phyloP scores from a whole-genome alignment of 2,113 vertebrate species.

The Periophthalmodon schlosseri region DNA sequence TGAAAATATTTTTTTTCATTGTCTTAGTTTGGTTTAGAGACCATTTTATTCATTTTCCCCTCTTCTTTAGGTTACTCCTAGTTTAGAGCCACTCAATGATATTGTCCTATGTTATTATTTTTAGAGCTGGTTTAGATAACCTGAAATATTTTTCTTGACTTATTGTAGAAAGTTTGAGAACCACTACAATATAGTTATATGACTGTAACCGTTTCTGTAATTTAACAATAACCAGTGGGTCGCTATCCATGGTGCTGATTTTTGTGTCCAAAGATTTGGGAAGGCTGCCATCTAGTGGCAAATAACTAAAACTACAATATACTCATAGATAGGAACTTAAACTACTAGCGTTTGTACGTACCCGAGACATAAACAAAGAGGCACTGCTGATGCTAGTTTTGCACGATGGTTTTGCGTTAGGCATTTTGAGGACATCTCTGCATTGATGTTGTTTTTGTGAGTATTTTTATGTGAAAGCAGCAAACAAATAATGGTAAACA shows the following conservation, averaged over 20 bases:
- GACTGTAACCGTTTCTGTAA: background rate
- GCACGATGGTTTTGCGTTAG: background rate
- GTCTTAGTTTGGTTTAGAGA: no score
- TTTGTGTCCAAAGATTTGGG: background rate
- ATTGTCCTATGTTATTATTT: no score
- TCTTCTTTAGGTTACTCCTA: no score
- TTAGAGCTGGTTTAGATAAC: no score
- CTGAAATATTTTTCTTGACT: no score
- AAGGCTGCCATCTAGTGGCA: conserved; percentile 59
- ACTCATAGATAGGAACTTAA: background rate
- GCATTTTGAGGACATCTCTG: background rate
- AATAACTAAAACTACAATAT: background rate
- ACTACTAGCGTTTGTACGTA: conserved; percentile 43
- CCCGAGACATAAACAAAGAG: conserved; percentile 28
- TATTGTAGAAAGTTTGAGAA: no score
- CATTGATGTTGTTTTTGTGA: conserved; percentile 11
- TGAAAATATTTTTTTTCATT: no score
- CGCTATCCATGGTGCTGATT: conserved; percentile 51
- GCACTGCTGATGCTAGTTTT: conserved; percentile 7
- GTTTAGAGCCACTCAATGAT: no score
- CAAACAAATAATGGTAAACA: background rate
- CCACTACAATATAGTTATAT: background rate
- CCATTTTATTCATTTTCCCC: no score
- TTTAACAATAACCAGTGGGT: background rate
- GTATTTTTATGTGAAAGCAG: conserved; percentile 3